phyloP scores from a whole-genome alignment of 2,797 vertebrate species.

The Rallus crepitans region DNA sequence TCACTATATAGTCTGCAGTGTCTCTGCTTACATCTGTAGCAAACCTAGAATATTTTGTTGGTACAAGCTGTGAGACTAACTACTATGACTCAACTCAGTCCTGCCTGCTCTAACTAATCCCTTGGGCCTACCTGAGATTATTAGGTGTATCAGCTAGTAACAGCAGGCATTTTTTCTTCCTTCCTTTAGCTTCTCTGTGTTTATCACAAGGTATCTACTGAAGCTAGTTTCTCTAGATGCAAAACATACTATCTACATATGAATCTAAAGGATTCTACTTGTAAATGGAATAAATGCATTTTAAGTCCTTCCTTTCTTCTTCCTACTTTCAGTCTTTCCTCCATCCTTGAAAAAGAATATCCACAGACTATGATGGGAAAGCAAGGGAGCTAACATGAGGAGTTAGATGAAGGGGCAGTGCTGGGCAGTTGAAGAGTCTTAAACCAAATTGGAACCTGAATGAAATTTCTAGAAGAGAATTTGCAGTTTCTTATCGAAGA shows the following conservation, averaged over 20 bases:
- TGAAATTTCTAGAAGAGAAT: not conserved
- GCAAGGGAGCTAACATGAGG: not conserved
- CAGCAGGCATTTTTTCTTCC: not conserved
- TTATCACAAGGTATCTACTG: conserved; percentile 52
- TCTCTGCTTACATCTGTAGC: not conserved
- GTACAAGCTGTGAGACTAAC: not conserved
- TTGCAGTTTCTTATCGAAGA: not conserved
- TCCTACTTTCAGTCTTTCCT: not conserved
- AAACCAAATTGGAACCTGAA: not conserved
- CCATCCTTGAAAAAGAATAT: not conserved
- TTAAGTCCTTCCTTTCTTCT: not conserved
- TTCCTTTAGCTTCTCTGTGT: not conserved
- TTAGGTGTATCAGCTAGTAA: not conserved
- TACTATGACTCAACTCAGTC: not conserved
- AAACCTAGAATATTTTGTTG: not conserved
- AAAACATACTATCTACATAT: not conserved
- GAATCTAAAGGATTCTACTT: not conserved
- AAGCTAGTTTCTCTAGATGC: not conserved
- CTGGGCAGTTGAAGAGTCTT: not conserved
- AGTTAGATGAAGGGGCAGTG: not conserved
- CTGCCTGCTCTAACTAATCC: not conserved
- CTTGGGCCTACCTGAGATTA: not conserved
- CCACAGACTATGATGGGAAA: not conserved
- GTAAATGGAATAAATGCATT: not conserved
- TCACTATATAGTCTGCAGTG: not conserved